These are phyloP conservation scores for Aelia acuminata DNA, from an alignment of 2,888 invertebrate species.

Conservation along the genomic window DNA sequence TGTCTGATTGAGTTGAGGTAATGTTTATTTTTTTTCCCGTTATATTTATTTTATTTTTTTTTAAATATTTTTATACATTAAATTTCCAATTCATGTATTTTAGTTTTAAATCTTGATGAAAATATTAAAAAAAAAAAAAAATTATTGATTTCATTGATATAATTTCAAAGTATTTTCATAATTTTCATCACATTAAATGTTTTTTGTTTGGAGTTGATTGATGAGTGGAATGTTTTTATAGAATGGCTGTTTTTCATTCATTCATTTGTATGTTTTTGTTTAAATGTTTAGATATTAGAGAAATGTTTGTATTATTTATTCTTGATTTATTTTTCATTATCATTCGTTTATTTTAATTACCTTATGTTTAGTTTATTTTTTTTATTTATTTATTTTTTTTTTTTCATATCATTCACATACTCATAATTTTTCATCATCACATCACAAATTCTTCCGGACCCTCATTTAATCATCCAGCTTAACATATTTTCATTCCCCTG, in stretches of 20 bases:
- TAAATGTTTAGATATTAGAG: constrained; percentile 39
- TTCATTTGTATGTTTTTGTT: constrained; percentile 21
- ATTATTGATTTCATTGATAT: neutral
- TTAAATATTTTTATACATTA: constrained; percentile 37
- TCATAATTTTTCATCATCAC: constrained; percentile 47
- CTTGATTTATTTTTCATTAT: neutral
- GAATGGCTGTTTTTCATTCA: constrained; percentile 7
- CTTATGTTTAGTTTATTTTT: neutral
- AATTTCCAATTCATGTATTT: constrained; percentile 75
- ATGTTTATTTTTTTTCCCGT: constrained; percentile 53
- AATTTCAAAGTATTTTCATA: neutral
- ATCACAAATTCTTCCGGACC: constrained; percentile 3
- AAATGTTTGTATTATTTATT: neutral
- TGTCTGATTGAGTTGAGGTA: constrained; percentile 62
- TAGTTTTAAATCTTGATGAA: neutral
- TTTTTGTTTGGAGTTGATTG: constrained; percentile 11
- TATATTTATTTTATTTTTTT: constrained; percentile 57
- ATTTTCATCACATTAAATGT: neutral
- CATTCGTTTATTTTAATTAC: neutral
- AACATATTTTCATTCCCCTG: neutral
- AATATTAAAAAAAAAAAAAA: neutral
- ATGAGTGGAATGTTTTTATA: constrained; percentile 13
- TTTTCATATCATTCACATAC: constrained; percentile 34
- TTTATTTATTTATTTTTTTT: neutral
- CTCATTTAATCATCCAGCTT: neutral